Conservation (phyloP, 2,113 vertebrate species). For the Kryptolebias marmoratus region DNA sequence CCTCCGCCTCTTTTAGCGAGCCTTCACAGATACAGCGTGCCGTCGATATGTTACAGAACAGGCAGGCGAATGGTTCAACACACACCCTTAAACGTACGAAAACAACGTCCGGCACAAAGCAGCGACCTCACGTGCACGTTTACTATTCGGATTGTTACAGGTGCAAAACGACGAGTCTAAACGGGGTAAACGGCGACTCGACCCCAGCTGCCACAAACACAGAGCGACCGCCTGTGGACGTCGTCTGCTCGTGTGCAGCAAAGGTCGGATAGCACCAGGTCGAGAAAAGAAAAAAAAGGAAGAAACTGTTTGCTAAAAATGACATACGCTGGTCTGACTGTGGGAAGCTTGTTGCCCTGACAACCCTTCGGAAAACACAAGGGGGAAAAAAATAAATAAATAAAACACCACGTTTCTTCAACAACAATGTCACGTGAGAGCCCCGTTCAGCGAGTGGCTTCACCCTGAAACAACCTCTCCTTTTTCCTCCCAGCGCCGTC, state of each 20-base stretch:
- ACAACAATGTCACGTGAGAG: constrained; percentile 9
- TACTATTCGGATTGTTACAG: constrained; percentile 58
- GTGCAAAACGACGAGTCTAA: constrained; percentile 56
- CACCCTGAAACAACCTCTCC: constrained; percentile 46
- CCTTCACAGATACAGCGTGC: constrained; percentile 78
- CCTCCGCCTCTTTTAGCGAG: constrained; percentile 55
- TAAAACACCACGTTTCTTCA: constrained; percentile 22
- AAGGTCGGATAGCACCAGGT: constrained; percentile 75
- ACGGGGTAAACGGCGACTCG: constrained; percentile 31
- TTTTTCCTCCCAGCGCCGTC: constrained; percentile 46
- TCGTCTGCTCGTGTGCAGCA: constrained; percentile 55
- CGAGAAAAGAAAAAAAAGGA: constrained; percentile 42
- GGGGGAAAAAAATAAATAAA: background rate
- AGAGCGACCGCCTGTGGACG: constrained; percentile 41
- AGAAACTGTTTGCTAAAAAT: constrained; percentile 50
- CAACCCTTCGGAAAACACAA: constrained; percentile 42
- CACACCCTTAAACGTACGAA: constrained; percentile 64
- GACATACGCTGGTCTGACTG: constrained; percentile 43
- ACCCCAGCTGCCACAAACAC: constrained; percentile 11
- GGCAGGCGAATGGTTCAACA: constrained; percentile 68
- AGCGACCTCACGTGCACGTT: constrained; percentile 64
- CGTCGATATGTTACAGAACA: constrained; percentile 75
- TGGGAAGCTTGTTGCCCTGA: constrained; percentile 55
- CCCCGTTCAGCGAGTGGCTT: constrained; percentile 28
- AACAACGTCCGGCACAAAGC: constrained; percentile 51